Conservation (phyloP, 2,113 vertebrate genomes). For the Platysteira castanea region DNA sequence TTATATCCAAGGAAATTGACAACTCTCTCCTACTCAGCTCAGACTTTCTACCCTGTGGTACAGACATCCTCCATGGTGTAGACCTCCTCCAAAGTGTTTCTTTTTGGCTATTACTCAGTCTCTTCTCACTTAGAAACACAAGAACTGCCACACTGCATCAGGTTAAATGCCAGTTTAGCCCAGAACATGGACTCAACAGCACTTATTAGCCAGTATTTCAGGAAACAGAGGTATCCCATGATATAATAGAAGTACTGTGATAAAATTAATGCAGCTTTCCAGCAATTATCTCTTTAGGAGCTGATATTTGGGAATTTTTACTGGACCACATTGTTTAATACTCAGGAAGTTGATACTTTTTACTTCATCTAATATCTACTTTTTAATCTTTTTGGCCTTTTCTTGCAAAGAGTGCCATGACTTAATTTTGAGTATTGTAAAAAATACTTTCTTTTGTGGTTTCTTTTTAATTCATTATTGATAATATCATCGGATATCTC, state of each 20-base stretch:
- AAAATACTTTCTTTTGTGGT: neutral
- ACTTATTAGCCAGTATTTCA: neutral
- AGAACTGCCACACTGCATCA: neutral
- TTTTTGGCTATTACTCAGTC: neutral
- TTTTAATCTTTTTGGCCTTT: neutral
- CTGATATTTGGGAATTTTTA: neutral
- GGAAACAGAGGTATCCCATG: neutral
- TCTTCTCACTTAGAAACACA: neutral
- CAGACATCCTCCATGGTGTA: neutral
- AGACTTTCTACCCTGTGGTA: neutral
- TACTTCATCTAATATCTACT: neutral
- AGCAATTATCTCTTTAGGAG: neutral
- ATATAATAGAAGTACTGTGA: neutral
- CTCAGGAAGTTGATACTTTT: neutral
- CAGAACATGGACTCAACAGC: neutral
- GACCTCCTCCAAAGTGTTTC: neutral
- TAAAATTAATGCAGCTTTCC: neutral
- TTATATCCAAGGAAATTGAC: neutral
- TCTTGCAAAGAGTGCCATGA: neutral
- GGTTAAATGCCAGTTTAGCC: neutral
- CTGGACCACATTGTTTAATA: neutral
- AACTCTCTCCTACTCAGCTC: neutral
- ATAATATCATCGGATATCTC: neutral
- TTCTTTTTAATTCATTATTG: neutral
- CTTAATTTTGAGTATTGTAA: neutral